phyloP scores from a whole-genome alignment of 2,113 vertebrate species.

The Rostratula benghalensis region DNA sequence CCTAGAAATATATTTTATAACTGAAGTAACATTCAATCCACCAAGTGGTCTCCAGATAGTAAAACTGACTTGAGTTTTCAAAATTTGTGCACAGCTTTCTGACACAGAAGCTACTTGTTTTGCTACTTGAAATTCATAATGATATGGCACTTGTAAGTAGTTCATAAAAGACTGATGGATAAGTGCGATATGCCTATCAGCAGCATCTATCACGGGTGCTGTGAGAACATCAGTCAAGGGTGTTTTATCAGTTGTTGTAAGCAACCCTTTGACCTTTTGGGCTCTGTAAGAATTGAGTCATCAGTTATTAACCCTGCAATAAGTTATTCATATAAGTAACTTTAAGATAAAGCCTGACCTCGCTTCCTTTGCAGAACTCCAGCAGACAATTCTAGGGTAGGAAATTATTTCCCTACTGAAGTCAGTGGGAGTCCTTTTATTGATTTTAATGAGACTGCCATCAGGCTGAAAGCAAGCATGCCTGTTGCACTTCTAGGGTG shows the following conservation, averaged over 20 bases:
- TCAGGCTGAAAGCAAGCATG: not conserved
- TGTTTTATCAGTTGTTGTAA: not conserved
- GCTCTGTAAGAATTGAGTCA: not conserved
- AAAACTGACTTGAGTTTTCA: not conserved
- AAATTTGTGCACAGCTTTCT: not conserved
- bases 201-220: not conserved
- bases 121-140: not conserved
- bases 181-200: not conserved
- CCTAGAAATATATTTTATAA: not conserved
- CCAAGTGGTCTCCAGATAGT: rapidly evolving
- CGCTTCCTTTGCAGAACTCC: not conserved
- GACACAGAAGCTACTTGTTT: not conserved
- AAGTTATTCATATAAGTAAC: not conserved
- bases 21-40: not conserved
- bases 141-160: not conserved
- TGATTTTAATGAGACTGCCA: not conserved
- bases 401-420: not conserved
- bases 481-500: not conserved
- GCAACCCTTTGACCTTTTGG: not conserved
- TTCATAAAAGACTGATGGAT: not conserved
- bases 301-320: not conserved
- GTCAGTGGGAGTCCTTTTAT: not conserved
- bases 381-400: not conserved
- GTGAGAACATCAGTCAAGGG: not conserved
- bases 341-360: not conserved